Percentiles rank a stretch among this genome's conserved stretches.
These are phyloP conservation scores for Drosophila subpulchrella DNA, from an alignment of 1,140 invertebrate genomes.

Conservation along the genomic window DNA sequence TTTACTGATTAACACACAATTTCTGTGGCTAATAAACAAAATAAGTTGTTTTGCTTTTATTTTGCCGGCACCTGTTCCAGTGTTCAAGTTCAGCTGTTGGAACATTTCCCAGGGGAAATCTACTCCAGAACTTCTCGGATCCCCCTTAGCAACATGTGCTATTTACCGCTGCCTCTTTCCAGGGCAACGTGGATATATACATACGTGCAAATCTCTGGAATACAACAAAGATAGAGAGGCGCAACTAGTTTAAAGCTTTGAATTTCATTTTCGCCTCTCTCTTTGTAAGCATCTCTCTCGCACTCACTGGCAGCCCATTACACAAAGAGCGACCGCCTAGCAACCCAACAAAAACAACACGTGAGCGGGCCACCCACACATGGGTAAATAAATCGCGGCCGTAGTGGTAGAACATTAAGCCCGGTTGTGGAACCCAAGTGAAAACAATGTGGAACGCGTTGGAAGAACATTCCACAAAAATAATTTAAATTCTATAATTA, in stretches of 20 bases:
- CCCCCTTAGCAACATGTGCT: slow-evolving; percentile 71
- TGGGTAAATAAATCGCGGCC: slow-evolving; percentile 28
- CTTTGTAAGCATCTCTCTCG: slow-evolving; percentile 18
- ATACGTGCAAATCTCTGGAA: slow-evolving; percentile 12
- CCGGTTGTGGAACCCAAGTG: slow-evolving; percentile 21
- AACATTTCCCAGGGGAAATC: slow-evolving; percentile 30
- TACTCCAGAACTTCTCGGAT: slow-evolving; percentile 21
- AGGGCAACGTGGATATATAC: slow-evolving; percentile 31
- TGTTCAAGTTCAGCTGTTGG: slow-evolving; percentile 55
- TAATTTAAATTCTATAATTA: not conserved
- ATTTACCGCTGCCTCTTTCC: slow-evolving; percentile 35
- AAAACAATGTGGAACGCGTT: slow-evolving; percentile 45
- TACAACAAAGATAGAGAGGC: slow-evolving; percentile 24
- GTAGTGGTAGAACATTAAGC: slow-evolving; percentile 30
- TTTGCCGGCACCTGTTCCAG: not conserved
- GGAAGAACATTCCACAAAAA: not conserved
- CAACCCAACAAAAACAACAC: slow-evolving; percentile 49
- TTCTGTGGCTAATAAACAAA: not conserved
- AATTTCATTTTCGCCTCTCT: slow-evolving; percentile 18
- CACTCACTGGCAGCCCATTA: slow-evolving; percentile 10
- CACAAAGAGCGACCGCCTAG: slow-evolving; percentile 42
- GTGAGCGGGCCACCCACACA: slow-evolving; percentile 51
- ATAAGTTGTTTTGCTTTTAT: not conserved
- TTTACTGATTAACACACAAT: not conserved
- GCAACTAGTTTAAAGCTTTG: slow-evolving; percentile 76